Evolutionary conservation across 2,797 vertebrate genomes (phyloP).

Genomic region (Thaleichthys pacificus): DNA sequence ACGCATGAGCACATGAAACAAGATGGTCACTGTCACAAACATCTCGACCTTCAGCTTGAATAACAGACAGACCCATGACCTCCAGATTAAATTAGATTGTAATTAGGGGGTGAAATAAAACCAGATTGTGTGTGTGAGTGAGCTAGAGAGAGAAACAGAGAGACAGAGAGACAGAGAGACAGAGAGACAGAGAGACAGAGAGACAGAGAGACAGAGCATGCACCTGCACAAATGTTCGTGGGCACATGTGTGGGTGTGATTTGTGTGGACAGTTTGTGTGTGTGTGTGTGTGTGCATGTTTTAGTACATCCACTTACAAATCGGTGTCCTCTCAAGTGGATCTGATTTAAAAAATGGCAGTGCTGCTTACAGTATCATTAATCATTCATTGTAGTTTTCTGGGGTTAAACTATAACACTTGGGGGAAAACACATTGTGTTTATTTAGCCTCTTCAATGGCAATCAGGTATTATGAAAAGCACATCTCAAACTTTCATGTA

Average conservation of each 20-base stretch:
- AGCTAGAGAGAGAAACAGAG: background rate
- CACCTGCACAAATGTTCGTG: background rate
- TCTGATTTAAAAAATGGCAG: background rate
- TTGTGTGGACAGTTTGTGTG: background rate
- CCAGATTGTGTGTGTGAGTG: constrained; percentile 5
- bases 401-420: background rate
- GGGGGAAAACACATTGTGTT: background rate
- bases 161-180: background rate
- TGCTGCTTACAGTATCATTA: constrained; percentile 7
- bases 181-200: background rate
- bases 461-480: too few species aligned
- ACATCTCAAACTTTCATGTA: too few species aligned
- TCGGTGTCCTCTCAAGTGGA: constrained; percentile 16
- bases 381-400: constrained; percentile 1
- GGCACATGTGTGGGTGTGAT: background rate
- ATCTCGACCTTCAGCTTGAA: constrained; percentile 22
- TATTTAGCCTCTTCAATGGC: background rate
- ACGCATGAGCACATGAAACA: constrained; percentile 11
- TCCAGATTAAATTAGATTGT: constrained; percentile 23
- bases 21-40: constrained; percentile 6
- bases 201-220: background rate
- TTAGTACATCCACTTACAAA: background rate
- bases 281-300: background rate
- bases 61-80: constrained; percentile 24
- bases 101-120: constrained; percentile 24